phyloP scores from a whole-genome alignment of 2,113 vertebrate genomes.

The Bubalus kerabau region DNA sequence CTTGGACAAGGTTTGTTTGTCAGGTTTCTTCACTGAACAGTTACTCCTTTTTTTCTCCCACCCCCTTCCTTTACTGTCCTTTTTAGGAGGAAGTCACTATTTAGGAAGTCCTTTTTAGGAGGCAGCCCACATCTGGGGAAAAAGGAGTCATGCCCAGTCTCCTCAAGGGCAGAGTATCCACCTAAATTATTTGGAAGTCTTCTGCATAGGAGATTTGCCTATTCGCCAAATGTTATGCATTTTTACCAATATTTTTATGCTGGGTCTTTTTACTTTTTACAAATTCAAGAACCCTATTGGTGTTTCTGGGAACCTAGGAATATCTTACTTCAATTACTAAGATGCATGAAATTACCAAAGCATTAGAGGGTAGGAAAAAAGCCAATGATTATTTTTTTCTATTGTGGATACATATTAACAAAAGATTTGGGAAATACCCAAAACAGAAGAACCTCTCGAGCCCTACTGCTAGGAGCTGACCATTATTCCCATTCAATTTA shows the following conservation, averaged over 20 bases:
- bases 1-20: neutral
- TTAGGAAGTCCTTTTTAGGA: neutral
- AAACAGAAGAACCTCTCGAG: neutral
- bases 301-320: neutral
- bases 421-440: neutral
- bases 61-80: neutral
- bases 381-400: conserved; percentile 14
- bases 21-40: neutral
- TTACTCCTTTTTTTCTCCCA: neutral
- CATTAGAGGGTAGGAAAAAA: neutral
- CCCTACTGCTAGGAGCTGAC: neutral
- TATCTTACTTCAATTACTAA: conserved; percentile 35
- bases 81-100: neutral
- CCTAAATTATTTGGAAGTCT: neutral
- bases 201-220: neutral
- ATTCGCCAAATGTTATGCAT: neutral
- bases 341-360: conserved; percentile 10
- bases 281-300: neutral
- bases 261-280: neutral
- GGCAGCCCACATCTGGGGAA: neutral
- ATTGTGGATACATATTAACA: neutral
- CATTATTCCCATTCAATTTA: neutral
- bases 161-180: neutral
- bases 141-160: neutral
- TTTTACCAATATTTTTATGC: neutral